Base-by-base conservation (phyloP, 2,797 vertebrate genomes). In the Prionace glauca region DNA sequence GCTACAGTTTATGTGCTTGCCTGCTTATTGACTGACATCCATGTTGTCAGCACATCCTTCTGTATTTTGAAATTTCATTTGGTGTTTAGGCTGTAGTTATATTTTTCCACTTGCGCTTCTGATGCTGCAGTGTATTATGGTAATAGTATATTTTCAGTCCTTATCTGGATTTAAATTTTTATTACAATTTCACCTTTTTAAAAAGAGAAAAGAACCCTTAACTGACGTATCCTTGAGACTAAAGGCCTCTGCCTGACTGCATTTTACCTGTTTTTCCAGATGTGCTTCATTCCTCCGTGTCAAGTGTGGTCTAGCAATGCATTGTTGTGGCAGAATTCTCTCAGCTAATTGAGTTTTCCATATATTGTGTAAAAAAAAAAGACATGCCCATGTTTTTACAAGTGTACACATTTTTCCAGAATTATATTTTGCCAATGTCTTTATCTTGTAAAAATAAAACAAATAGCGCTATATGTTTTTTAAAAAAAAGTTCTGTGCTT, bases 401-500 rank as follows among this genome's bases (percentile, higher is more conserved):
- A 97, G 97, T 97, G 98, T 98, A 98, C 98, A 97, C 97, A 97
- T 97, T 98, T 97, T 97, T 97, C 97, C 97, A 98, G 99, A 99
- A 99, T 98, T 98, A 98, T 98, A 98, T 96, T 97, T 97, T 98
- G 98, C 97, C 97, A 96, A 97, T 98, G 98, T 98, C 98, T 98
- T 98, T 99, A 98, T 98, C 98, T 98, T 99, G 97, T 97, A 97
- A 97, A 97, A 91, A 98, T 95, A 90, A 96, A 96, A 95, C n/a
- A 81, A 95, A 95, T 84, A 95, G 93, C 93, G 72, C 93, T 95
- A 77, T 74, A 77, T 56, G 69, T 95, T 95, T 95, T 94, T 56
- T 86, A 81, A 81, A 84, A 86, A 74, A 84, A 87, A 90, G 97
- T 97, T 96, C 97, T 96, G 96, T 98, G 97, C 96, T 96, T 96